Percentiles rank a stretch among this genome's conserved stretches.
Evolutionary conservation across 2,113 vertebrate genomes (phyloP).

Genomic region (Leptobrachium leishanense): DNA sequence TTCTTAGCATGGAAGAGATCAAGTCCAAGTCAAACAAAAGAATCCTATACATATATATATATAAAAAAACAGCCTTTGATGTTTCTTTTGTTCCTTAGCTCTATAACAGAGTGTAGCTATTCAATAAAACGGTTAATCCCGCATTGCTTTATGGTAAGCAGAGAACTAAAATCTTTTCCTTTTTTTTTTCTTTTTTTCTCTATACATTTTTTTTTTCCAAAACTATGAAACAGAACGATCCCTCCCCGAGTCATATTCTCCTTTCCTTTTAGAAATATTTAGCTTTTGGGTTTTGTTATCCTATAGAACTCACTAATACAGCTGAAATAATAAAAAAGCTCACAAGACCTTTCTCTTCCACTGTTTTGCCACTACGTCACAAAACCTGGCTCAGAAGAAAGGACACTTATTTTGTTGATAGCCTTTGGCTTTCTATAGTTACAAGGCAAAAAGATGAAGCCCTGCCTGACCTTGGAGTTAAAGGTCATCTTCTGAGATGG

Average conservation of each 20-base stretch:
- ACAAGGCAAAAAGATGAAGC: slow-evolving; percentile 57
- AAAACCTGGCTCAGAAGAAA: neutral
- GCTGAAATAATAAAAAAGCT: slow-evolving; percentile 60
- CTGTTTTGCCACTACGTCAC: slow-evolving; percentile 37
- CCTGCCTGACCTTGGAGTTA: slow-evolving; percentile 51
- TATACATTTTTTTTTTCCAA: neutral
- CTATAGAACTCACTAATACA: slow-evolving; percentile 58
- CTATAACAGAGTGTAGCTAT: neutral
- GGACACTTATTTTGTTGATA: slow-evolving; percentile 52
- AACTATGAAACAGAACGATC: neutral
- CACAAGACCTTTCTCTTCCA: slow-evolving; percentile 51
- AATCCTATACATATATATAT: neutral
- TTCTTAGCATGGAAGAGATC: neutral
- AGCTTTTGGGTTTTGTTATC: slow-evolving; percentile 59
- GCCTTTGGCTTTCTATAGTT: slow-evolving; percentile 57
- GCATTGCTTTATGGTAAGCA: neutral
- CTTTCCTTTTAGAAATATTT: slow-evolving; percentile 60
- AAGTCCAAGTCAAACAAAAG: slow-evolving; percentile 25
- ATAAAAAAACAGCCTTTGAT: neutral
- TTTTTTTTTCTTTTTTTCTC: neutral
- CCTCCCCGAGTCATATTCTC: slow-evolving; percentile 5
- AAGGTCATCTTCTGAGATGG: slow-evolving; percentile 59
- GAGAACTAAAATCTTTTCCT: slow-evolving; percentile 12
- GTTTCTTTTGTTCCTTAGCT: neutral
- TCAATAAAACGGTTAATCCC: neutral